Conservation (phyloP, 2,888 invertebrate genomes). For the Pteria penguin region DNA sequence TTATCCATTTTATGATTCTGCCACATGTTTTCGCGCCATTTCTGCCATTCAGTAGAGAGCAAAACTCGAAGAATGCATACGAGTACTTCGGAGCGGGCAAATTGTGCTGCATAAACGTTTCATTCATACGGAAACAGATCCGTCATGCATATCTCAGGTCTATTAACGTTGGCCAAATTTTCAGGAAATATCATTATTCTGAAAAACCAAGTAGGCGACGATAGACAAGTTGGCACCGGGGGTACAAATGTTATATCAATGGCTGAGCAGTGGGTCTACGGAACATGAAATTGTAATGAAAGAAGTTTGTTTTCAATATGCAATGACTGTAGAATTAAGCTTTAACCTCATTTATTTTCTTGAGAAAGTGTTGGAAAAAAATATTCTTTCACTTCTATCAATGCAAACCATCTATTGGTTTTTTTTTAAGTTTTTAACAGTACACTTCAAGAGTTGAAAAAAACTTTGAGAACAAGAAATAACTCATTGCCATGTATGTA, state of each 20-base stretch:
- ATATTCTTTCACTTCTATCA: no score
- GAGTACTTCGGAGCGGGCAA: neutral
- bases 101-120: constrained; percentile 23
- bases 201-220: constrained; percentile 10
- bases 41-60: neutral
- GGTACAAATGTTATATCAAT: neutral
- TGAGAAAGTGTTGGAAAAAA: no score
- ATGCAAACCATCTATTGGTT: no score
- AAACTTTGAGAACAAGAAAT: no score
- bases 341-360: no score
- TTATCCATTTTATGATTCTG: constrained; percentile 4
- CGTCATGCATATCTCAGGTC: constrained; percentile 19
- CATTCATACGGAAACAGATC: constrained; percentile 18
- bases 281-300: neutral
- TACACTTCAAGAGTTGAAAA: no score
- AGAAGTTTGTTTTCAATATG: neutral
- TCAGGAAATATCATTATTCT: constrained; percentile 31
- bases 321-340: no score
- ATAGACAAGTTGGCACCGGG: constrained; percentile 21
- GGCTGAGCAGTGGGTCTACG: neutral
- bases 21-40: constrained; percentile 13
- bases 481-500: no score
- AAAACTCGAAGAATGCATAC: neutral
- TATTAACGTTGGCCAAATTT: constrained; percentile 9
- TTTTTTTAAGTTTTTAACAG: no score